phyloP scores from a whole-genome alignment of 2,888 invertebrate species.

The Aporophyla nigra region DNA sequence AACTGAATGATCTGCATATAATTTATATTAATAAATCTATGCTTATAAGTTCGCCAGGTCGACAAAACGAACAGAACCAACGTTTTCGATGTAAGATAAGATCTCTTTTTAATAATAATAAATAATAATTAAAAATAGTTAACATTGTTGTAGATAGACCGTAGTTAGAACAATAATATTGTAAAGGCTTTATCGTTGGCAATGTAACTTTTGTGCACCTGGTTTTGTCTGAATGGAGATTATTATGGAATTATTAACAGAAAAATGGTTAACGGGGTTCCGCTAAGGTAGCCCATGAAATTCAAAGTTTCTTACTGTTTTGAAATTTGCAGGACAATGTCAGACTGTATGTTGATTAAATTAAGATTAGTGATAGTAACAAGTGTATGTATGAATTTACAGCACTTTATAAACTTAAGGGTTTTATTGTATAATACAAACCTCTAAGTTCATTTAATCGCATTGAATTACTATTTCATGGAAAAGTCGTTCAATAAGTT shows the following conservation, averaged over 20 bases:
- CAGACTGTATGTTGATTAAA: too few species aligned
- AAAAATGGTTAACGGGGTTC: too few species aligned
- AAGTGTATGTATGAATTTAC: too few species aligned
- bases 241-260: slow-evolving; percentile 57
- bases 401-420: too few species aligned
- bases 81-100: slow-evolving; percentile 81
- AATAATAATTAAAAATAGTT: slow-evolving; percentile 66
- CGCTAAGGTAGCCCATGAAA: too few species aligned
- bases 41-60: slow-evolving; percentile 87
- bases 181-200: slow-evolving; percentile 86
- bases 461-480: too few species aligned
- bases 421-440: too few species aligned
- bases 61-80: slow-evolving; percentile 89
- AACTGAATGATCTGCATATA: slow-evolving; percentile 55
- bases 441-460: too few species aligned
- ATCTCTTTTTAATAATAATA: slow-evolving; percentile 65
- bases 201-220: slow-evolving; percentile 90
- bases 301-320: too few species aligned
- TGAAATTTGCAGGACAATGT: too few species aligned
- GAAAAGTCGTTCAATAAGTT: too few species aligned
- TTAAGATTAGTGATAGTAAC: too few species aligned
- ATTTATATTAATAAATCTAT: slow-evolving; percentile 68
- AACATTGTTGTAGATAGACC: slow-evolving; percentile 66
- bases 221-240: slow-evolving; percentile 79
- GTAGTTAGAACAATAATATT: slow-evolving; percentile 74